A percentile compares a stretch with the other conserved stretches of the same genome.
Conservation (phyloP, 2,797 vertebrate species). For the Gallirallus australis region DNA sequence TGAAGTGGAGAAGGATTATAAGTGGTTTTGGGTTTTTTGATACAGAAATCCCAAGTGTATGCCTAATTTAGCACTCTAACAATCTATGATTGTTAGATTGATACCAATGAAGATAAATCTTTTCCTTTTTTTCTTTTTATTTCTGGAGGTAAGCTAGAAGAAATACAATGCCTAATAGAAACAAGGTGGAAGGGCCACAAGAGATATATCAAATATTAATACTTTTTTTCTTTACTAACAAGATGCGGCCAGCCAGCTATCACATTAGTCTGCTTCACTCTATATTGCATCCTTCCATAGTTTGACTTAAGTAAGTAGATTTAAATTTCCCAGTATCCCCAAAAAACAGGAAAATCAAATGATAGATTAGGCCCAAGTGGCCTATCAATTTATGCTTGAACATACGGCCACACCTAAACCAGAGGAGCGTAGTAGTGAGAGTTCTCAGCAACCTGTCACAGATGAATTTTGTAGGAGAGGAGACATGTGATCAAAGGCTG, state of each 20-base stretch:
- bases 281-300: not conserved
- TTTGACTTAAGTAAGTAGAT: not conserved
- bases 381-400: not conserved
- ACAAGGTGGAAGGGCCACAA: not conserved
- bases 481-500: not conserved
- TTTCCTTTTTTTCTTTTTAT: not conserved
- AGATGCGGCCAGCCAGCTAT: not conserved
- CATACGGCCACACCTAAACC: not conserved
- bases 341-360: not conserved
- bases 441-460: not conserved
- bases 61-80: not conserved
- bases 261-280: not conserved
- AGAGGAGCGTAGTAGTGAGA: not conserved
- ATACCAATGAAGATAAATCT: not conserved
- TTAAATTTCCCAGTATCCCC: not conserved
- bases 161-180: not conserved
- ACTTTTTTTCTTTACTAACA: not conserved
- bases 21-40: not conserved
- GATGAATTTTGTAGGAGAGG: not conserved
- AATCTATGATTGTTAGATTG: not conserved
- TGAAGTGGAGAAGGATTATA: not conserved
- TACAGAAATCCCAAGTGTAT: not conserved
- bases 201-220: not conserved
- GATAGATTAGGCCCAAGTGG: not conserved
- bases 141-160: not conserved